phyloP scores from a whole-genome alignment of 2,797 vertebrate genomes.

The Crypturellus tataupa region DNA sequence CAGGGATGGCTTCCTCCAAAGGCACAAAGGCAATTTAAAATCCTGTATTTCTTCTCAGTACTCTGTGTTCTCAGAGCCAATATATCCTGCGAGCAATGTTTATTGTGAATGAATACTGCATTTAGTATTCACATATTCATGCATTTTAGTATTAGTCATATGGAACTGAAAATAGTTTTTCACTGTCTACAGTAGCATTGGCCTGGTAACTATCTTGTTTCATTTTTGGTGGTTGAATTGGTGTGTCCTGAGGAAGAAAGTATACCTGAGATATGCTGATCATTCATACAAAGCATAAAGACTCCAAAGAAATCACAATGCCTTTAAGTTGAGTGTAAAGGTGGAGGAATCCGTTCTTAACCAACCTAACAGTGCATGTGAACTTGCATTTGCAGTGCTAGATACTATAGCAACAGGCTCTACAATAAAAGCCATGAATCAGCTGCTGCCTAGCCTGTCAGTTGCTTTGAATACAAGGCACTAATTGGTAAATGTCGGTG shows the following conservation, averaged over 20 bases:
- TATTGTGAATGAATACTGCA: neutral
- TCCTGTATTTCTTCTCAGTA: neutral
- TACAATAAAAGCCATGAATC: slow-evolving; percentile 9
- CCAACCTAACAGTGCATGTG: neutral
- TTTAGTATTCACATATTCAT: neutral
- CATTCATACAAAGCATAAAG: neutral
- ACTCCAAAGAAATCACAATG: neutral
- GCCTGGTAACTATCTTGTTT: neutral
- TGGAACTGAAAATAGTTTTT: neutral
- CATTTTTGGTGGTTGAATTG: neutral
- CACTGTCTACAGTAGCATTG: neutral
- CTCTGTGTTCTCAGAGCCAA: neutral
- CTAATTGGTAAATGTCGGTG: slow-evolving; percentile 53
- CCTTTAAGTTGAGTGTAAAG: neutral
- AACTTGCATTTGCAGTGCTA: neutral
- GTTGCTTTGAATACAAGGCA: slow-evolving; percentile 49
- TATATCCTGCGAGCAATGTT: neutral
- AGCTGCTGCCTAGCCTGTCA: slow-evolving; percentile 15
- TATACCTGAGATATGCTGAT: neutral
- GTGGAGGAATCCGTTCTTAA: slow-evolving; percentile 4
- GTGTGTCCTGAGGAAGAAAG: neutral
- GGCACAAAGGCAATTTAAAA: neutral
- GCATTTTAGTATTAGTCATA: neutral
- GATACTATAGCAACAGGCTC: neutral
- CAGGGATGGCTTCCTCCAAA: neutral